Evolutionary conservation across 2,888 invertebrate genomes (phyloP).

Genomic region (Penaeus monodon): DNA sequence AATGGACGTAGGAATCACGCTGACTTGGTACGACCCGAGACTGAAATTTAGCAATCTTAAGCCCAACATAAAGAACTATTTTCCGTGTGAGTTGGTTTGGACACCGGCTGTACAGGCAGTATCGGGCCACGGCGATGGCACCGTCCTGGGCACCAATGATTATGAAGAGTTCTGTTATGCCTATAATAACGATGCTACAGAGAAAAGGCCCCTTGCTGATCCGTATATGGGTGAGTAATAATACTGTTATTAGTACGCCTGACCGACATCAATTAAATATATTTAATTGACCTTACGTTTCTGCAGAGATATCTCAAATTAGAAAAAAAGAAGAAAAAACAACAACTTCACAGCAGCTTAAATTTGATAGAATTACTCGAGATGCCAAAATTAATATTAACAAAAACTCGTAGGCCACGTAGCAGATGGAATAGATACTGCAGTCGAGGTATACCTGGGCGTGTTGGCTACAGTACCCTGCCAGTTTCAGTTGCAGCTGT

Average conservation of each 20-base stretch:
- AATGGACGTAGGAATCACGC: slow-evolving; percentile 56
- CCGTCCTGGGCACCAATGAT: slow-evolving; percentile 46
- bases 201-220: slow-evolving; percentile 37
- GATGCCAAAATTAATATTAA: background rate
- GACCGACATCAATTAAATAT: background rate
- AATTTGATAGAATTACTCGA: background rate
- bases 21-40: slow-evolving; percentile 53
- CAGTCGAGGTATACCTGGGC: slow-evolving; percentile 52
- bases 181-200: slow-evolving; percentile 12
- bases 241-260: background rate
- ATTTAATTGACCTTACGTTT: too few relatives aligned
- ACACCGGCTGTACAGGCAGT: slow-evolving; percentile 53
- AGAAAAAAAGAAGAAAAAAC: too few relatives aligned
- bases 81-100: slow-evolving; percentile 58
- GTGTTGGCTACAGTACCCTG: slow-evolving; percentile 53
- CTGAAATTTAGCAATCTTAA: slow-evolving; percentile 51
- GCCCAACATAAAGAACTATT: slow-evolving; percentile 51
- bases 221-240: slow-evolving; percentile 53
- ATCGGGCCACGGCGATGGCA: slow-evolving; percentile 53
- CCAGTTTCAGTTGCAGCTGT: slow-evolving; percentile 50
- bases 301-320: too few relatives aligned
- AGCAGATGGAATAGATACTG: slow-evolving; percentile 40
- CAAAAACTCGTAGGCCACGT: slow-evolving; percentile 42
- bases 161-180: slow-evolving; percentile 59
- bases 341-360: background rate